These are phyloP conservation scores for Oostethus manadensis DNA, from an alignment of 2,113 vertebrate species.

Conservation along the genomic window DNA sequence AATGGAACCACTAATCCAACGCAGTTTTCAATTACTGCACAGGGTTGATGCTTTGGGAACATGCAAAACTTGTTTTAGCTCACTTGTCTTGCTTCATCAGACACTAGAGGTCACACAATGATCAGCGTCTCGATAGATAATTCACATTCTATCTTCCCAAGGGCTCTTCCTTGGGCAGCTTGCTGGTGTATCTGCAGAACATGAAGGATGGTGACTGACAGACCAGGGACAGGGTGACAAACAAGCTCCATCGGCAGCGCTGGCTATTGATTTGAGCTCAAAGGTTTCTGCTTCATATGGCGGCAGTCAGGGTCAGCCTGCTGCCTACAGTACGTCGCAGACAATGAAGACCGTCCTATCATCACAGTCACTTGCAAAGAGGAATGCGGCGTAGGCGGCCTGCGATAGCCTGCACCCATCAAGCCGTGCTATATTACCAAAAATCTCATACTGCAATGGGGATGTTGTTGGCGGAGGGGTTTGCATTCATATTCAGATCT, in stretches of 20 bases:
- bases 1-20: too few relatives aligned
- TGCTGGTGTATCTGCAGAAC: conserved; percentile 28
- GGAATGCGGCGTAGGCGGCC: conserved; percentile 15
- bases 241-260: conserved; percentile 50
- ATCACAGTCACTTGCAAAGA: conserved; percentile 30
- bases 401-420: conserved; percentile 13
- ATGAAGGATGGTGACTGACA: conserved; percentile 53
- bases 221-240: conserved; percentile 60
- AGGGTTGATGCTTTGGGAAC: too few relatives aligned
- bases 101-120: conserved; percentile 18
- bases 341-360: conserved; percentile 36
- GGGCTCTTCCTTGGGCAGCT: conserved; percentile 33
- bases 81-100: conserved; percentile 5
- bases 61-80: too few relatives aligned
- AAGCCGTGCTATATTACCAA: conserved; percentile 5
- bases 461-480: conserved; percentile 17
- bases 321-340: conserved; percentile 20
- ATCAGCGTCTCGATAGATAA: conserved; percentile 38
- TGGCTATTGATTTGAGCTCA: conserved; percentile 64
- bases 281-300: conserved; percentile 54
- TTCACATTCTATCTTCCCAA: conserved; percentile 34
- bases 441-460: conserved; percentile 13
- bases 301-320: conserved; percentile 54
- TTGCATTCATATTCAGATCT: conserved; percentile 26
- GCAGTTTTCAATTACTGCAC: too few relatives aligned